A percentile compares a stretch with the other conserved stretches of the same genome.
Conservation (phyloP, 2,888 invertebrate species). For the Drosophila birchii region DNA sequence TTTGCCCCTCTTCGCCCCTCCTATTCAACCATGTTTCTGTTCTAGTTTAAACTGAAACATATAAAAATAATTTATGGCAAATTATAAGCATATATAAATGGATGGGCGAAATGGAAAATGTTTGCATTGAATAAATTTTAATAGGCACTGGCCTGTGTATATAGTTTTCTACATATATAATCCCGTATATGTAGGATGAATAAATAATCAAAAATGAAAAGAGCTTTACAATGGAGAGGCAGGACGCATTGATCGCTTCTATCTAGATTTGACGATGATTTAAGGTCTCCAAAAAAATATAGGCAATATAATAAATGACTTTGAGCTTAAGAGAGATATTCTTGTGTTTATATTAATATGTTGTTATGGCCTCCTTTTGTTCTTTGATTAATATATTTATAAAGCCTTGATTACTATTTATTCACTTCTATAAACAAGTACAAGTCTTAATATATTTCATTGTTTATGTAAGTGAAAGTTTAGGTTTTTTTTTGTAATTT, state of each 20-base stretch:
- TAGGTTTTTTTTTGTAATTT: too few species aligned
- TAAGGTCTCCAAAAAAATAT: slow-evolving; percentile 12
- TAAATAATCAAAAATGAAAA: slow-evolving; percentile 36
- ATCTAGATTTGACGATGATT: slow-evolving; percentile 34
- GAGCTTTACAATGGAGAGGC: slow-evolving; percentile 20
- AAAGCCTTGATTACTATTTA: neutral
- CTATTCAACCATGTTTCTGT: neutral
- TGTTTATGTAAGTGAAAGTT: neutral
- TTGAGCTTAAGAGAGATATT: slow-evolving; percentile 2
- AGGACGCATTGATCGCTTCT: slow-evolving; percentile 20
- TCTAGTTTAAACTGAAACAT: slow-evolving; percentile 39
- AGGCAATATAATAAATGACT: slow-evolving; percentile 13
- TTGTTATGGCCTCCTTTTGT: neutral
- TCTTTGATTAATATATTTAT: neutral
- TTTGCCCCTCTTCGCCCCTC: neutral
- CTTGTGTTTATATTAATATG: neutral
- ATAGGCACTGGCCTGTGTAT: neutral
- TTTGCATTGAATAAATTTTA: slow-evolving; percentile 39
- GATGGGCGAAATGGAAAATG: slow-evolving; percentile 13
- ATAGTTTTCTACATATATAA: neutral
- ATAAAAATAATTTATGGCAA: slow-evolving; percentile 45
- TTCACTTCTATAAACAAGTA: neutral
- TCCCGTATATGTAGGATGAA: slow-evolving; percentile 25
- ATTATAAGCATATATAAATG: slow-evolving; percentile 31
- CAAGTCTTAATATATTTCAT: neutral